Base-by-base conservation (phyloP, 2,797 vertebrate genomes). In the Monodelphis domestica region DNA sequence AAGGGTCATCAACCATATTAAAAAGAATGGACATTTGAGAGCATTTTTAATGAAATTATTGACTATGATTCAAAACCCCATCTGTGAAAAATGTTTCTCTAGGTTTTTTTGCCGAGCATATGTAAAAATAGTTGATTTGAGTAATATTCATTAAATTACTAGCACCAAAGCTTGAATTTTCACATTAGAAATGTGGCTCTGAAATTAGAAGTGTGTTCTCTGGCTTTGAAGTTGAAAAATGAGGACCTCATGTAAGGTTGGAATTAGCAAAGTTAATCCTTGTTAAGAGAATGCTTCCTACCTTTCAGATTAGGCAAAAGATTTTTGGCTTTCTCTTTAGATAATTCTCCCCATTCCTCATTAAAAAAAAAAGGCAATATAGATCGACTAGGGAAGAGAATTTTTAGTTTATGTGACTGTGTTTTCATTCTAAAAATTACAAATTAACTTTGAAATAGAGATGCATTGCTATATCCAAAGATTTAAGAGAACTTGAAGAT, bases 161-260 rank as follows among this genome's bases (percentile, higher is more conserved):
- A 89, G 59, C 93, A 45, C 78, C 26, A 91, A 95, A 96, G 95
- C 94, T 97, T 97, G 96, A 97, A 95, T 95, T 94, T 92, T 59
- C 89, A 33, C 59, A 90, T 94, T 89, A 45, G 91, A 45, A 94
- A 9, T 24, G 93, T 24, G 30, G n/a, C n/a, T n/a, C 30, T 59
- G 56, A 21, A 17, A 4, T n/a, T 93, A 28, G 94, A 92, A 97
- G 90, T 93, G 94, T 93, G 91, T 94, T 97, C 50, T 94, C 54
- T 56, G 88, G 97, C 95, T 97, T 97, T 94, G 93, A 97, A 97
- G 94, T 97, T 98, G 95, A 95, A 94, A 78, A 97, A 96, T 95
- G 90, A 95, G 96, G 93, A 52, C 91, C 84, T 92, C 55, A 95
- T 89, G 78, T 17, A 89, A 70, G 12, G 54, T 93, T 54, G 78